A percentile compares a stretch with the other conserved stretches of the same genome.
These are phyloP conservation scores for Urocitellus parryii DNA, from an alignment of 2,113 vertebrate species.

Conservation along the genomic window DNA sequence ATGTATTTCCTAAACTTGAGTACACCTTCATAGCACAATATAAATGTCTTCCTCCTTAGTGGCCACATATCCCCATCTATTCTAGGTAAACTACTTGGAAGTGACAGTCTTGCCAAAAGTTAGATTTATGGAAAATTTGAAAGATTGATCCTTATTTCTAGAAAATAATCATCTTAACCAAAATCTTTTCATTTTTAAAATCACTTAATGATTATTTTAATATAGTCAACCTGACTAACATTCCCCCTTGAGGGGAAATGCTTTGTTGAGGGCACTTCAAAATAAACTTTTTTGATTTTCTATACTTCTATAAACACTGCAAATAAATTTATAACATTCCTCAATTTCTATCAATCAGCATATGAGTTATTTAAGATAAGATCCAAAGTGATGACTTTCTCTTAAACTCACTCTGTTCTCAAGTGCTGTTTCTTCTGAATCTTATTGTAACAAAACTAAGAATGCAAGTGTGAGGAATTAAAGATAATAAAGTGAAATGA, in stretches of 20 bases:
- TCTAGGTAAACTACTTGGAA: neutral
- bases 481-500: slow-evolving; percentile 14
- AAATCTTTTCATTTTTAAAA: slow-evolving; percentile 11
- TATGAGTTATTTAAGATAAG: neutral
- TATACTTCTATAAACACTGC: neutral
- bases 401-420: neutral
- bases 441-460: neutral
- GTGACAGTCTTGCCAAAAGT: neutral
- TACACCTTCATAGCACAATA: neutral
- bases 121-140: neutral
- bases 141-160: neutral
- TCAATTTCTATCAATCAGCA: neutral
- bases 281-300: neutral
- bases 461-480: neutral
- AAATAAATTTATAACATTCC: neutral
- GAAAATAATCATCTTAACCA: neutral
- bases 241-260: neutral
- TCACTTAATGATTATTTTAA: neutral
- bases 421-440: neutral
- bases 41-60: neutral
- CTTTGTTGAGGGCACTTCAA: neutral
- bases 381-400: neutral
- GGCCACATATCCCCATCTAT: neutral
- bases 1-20: neutral
- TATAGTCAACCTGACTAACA: neutral